A percentile compares a stretch with the other conserved stretches of the same genome.
Evolutionary conservation across 2,113 vertebrate genomes (phyloP).

Genomic region (Mesitornis unicolor): DNA sequence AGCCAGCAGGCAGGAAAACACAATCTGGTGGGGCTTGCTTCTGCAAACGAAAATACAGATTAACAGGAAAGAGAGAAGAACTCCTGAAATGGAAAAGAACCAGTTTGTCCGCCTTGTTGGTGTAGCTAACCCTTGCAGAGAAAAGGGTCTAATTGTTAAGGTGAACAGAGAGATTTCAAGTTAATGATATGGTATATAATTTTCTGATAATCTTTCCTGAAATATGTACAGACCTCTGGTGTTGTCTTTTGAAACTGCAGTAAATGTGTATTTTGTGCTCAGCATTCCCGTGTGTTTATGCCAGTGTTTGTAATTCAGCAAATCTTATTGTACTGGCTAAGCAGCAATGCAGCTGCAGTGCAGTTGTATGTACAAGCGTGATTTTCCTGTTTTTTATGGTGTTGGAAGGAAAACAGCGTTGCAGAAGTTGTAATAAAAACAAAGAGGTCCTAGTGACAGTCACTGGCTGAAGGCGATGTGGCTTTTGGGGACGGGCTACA

Average conservation of each 20-base stretch:
- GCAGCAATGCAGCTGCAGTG: neutral
- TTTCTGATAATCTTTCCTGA: neutral
- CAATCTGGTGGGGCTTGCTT: neutral
- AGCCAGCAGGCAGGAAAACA: neutral
- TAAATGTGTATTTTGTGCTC: neutral
- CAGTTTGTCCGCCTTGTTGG: neutral
- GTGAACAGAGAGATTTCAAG: neutral
- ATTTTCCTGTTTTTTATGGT: neutral
- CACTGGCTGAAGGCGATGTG: neutral
- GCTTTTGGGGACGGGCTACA: neutral
- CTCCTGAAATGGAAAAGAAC: neutral
- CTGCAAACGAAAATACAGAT: neutral
- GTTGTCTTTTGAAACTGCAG: neutral
- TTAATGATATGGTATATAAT: neutral
- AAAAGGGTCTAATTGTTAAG: neutral
- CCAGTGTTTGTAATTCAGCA: neutral
- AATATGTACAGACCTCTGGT: neutral
- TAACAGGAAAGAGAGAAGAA: neutral
- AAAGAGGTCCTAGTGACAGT: neutral
- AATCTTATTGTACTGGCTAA: neutral
- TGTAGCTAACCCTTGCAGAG: neutral
- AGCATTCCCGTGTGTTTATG: neutral
- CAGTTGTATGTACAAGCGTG: neutral
- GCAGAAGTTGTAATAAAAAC: neutral
- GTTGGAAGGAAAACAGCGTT: neutral